Conservation (phyloP, 2,113 vertebrate genomes). For the Rafetus swinhoei region DNA sequence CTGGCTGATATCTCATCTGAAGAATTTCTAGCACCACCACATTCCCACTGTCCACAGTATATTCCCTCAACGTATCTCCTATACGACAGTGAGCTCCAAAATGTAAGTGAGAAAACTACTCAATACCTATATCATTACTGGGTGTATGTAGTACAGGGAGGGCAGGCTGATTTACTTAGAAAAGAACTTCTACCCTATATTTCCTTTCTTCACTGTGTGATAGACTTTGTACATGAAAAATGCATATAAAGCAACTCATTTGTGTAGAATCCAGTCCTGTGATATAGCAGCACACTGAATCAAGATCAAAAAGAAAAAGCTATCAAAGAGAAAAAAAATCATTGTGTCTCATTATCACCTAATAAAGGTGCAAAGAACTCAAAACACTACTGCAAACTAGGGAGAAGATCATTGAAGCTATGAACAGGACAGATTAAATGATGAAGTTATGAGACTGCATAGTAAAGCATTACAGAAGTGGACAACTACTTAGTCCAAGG, state of each 20-base stretch:
- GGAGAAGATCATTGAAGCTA: neutral
- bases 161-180: neutral
- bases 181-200: too few species aligned
- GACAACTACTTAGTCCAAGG: slow-evolving; percentile 47
- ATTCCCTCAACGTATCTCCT: neutral
- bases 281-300: neutral
- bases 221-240: neutral
- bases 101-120: neutral
- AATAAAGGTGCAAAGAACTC: slow-evolving; percentile 57
- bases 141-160: neutral
- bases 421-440: slow-evolving; percentile 8
- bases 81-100: neutral
- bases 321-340: slow-evolving; percentile 50
- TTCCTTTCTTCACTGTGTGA: too few species aligned
- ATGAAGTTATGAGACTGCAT: neutral
- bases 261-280: neutral
- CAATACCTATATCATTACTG: accelerated
- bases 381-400: slow-evolving; percentile 38
- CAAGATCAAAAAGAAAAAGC: slow-evolving; percentile 59
- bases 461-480: slow-evolving; percentile 3
- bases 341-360: slow-evolving; percentile 64
- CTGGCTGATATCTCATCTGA: neutral
- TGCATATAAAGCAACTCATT: neutral
- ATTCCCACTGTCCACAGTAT: neutral
- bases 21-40: neutral